Percentiles rank a stretch among this genome's conserved stretches.
Conservation (phyloP, 1,140 invertebrate species). For the Sitophilus oryzae region DNA sequence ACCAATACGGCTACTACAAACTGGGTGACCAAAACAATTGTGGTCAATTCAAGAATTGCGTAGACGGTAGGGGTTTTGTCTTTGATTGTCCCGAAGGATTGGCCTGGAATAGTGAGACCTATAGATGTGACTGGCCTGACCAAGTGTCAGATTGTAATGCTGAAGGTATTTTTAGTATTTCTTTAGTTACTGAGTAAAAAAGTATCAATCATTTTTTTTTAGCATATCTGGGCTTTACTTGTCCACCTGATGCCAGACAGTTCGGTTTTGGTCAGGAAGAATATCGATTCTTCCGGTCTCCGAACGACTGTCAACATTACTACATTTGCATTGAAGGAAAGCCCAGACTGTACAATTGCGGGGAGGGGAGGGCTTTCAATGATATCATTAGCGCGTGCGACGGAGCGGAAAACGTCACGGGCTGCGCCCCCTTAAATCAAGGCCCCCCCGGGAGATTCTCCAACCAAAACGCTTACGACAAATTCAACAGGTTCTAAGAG, state of each 20-base stretch:
- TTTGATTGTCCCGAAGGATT: conserved; percentile 65
- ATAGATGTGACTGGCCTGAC: conserved; percentile 84
- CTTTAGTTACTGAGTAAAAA: background rate
- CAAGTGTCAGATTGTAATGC: conserved; percentile 69
- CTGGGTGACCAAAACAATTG: conserved; percentile 66
- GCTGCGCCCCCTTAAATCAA: conserved; percentile 50
- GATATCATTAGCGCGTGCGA: conserved; percentile 69
- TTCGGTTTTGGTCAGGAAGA: conserved; percentile 48
- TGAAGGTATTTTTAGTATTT: conserved; percentile 52
- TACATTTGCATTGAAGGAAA: conserved; percentile 73
- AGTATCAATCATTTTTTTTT: conserved; percentile 29
- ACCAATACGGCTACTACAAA: conserved; percentile 78
- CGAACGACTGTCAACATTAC: conserved; percentile 69
- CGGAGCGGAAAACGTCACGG: conserved; percentile 68
- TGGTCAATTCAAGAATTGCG: conserved; percentile 80
- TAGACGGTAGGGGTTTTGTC: conserved; percentile 55
- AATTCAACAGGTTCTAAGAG: conserved; percentile 10
- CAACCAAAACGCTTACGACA: conserved; percentile 19
- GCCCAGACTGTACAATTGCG: conserved; percentile 66
- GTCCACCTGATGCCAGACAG: conserved; percentile 50
- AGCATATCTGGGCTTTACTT: conserved; percentile 64
- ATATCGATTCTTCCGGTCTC: conserved; percentile 52
- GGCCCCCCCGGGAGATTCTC: conserved; percentile 11
- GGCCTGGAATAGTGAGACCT: conserved; percentile 70
- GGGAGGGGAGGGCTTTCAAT: conserved; percentile 74